phyloP scores from a whole-genome alignment of 1,140 invertebrate genomes.

The Diabrotica virgifera region DNA sequence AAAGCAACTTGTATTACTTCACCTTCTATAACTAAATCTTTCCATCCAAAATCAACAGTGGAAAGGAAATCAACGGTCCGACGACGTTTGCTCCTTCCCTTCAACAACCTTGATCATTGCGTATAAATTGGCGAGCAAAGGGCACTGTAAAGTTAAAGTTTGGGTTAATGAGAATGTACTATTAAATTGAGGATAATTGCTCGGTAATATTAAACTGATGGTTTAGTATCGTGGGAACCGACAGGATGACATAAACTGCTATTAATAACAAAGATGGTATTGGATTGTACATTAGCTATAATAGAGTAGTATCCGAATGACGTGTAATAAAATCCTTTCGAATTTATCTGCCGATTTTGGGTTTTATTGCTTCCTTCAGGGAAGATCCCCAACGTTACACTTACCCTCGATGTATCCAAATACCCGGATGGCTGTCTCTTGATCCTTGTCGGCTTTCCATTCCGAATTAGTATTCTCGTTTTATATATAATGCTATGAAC shows the following conservation, averaged over 20 bases:
- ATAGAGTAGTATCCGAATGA: conserved; percentile 36
- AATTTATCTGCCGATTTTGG: conserved; percentile 42
- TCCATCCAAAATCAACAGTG: conserved; percentile 23
- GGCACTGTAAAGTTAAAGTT: conserved; percentile 38
- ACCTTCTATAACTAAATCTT: conserved; percentile 27
- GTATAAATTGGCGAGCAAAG: conserved; percentile 36
- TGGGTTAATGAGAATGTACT: conserved; percentile 42
- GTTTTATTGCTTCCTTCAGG: conserved; percentile 35
- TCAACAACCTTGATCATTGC: conserved; percentile 16
- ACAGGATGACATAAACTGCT: conserved; percentile 41
- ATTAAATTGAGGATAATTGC: conserved; percentile 42
- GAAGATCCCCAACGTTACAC: background rate
- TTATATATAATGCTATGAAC: background rate
- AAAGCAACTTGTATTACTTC: background rate
- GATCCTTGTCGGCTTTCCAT: background rate
- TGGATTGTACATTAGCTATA: conserved; percentile 43
- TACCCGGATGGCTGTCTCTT: background rate
- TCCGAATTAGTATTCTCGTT: conserved; percentile 18
- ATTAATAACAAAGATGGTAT: conserved; percentile 44
- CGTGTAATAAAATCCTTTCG: conserved; percentile 41
- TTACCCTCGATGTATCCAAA: conserved; percentile 3
- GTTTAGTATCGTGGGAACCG: conserved; percentile 36
- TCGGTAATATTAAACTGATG: conserved; percentile 42
- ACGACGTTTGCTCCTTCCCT: conserved; percentile 15
- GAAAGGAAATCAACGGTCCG: conserved; percentile 4